Evolutionary conservation across 2,113 vertebrate species (phyloP), one percentile per base, ranked within the genome.

Genomic region (Nerophis ophidion): DNA sequence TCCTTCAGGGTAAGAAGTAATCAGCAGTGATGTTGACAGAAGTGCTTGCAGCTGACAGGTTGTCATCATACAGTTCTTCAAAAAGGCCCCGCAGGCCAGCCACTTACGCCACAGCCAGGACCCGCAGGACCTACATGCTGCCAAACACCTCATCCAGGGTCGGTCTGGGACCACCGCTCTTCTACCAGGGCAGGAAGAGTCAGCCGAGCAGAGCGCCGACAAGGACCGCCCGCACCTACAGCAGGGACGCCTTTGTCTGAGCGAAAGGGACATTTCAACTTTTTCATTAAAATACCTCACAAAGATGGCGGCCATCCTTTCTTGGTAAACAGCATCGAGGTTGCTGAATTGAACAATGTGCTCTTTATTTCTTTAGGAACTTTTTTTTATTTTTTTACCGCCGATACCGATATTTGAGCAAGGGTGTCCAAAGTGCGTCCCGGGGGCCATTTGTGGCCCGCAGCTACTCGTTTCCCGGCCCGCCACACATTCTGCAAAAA

Each of bases 181-280:
- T 78, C 14, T 75, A 83, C 0, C 71, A 76, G 40, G 79, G 71
- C 45, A 57, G 75, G 60, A 72, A 17, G n/a, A 81, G 63, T 42
- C 64, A 50, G 19, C 44, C 36, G 10, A 62, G 71, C 44, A 60
- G 71, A 49, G 36, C 61, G 0, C 62, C 71, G 1, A 40, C 63
- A 0, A 69, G 13, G 33, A 67, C 47, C 0, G 40, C 38, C 2
- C 40, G 11, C 3, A 65, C 66, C 64, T 93, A 92, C 74, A 91
- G 90, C 77, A 93, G 92, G 81, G 96, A 94, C 0, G 93, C 91
- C 46, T 97, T 95, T 0, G 93, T 97, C 72, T 98, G 80, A 89
- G 14, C 15, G 9, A 19, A 34, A 66, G 11, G 11, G n/a, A 49
- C 26, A 38, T 59, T 48, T 33, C 5, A 12, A 40, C 5, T 40